phyloP scores from a whole-genome alignment of 30 jellyfish, hydroid and myxozoan species.

The Aurelia aurita region DNA sequence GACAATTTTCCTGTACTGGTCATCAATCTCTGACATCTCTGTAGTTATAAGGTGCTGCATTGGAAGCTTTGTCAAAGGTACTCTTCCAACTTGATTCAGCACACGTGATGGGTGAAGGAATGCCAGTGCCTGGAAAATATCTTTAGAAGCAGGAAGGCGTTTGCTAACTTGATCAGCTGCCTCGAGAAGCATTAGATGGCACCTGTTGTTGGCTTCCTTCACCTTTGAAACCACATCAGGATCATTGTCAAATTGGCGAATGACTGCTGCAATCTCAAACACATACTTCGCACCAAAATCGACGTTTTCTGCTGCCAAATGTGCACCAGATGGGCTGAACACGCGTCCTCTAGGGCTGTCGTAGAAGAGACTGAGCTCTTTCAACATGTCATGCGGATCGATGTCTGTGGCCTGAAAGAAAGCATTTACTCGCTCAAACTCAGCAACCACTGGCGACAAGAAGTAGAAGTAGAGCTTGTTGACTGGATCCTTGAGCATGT shows the following conservation, averaged over 20 bases:
- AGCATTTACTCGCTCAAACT: no score
- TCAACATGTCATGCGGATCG: no score
- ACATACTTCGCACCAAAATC: no score
- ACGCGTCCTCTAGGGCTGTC: no score
- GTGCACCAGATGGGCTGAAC: no score
- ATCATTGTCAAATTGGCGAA: slow-evolving; percentile 16
- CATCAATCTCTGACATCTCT: slow-evolving; percentile 47
- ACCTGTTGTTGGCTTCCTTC: slow-evolving; percentile 34
- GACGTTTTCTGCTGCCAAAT: no score
- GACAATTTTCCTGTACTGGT: slow-evolving; percentile 49
- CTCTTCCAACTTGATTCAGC: slow-evolving; percentile 50
- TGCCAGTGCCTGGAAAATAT: slow-evolving; percentile 13
- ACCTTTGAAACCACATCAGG: slow-evolving; percentile 10
- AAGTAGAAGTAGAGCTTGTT: slow-evolving; percentile 2
- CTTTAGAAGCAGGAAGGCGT: slow-evolving; percentile 52
- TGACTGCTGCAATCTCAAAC: slow-evolving; percentile 6
- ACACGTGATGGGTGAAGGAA: slow-evolving; percentile 46
- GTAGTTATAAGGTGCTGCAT: slow-evolving; percentile 24
- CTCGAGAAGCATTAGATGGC: slow-evolving; percentile 47
- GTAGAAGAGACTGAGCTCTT: no score
- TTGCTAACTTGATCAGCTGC: slow-evolving; percentile 48
- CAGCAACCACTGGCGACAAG: slow-evolving; percentile 18
- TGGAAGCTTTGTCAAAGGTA: slow-evolving; percentile 24
- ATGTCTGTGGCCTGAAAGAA: no score
- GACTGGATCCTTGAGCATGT: slow-evolving; percentile 10